Evolutionary conservation across 2,797 vertebrate species (phyloP).

Genomic region (Vultur gryphus): DNA sequence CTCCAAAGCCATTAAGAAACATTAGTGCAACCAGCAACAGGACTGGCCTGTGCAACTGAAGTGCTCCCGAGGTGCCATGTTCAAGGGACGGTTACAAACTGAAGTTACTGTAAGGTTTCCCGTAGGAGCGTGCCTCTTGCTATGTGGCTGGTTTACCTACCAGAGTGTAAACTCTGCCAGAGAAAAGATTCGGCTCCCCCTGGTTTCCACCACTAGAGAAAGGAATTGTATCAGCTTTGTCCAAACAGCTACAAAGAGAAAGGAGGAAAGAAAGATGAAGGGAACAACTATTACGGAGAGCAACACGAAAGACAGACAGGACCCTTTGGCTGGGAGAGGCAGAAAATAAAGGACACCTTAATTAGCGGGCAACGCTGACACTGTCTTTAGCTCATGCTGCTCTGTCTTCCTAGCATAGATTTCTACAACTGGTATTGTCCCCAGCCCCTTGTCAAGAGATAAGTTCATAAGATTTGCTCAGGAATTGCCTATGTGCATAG

Average conservation of each 20-base stretch:
- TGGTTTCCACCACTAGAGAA: neutral
- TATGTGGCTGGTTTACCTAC: neutral
- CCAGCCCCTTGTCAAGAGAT: neutral
- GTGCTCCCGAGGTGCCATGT: rapidly evolving
- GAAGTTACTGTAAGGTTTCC: neutral
- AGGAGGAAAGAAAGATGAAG: neutral
- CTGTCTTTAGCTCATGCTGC: neutral
- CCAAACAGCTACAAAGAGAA: neutral
- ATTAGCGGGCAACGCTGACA: neutral
- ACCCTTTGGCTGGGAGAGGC: neutral
- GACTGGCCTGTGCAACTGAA: neutral
- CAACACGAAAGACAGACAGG: neutral
- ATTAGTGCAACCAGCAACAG: neutral
- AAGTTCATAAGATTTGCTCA: neutral
- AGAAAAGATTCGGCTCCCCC: neutral
- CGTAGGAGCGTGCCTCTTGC: neutral
- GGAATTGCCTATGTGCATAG: neutral
- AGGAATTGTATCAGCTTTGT: neutral
- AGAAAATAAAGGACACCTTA: neutral
- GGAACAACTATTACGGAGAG: neutral
- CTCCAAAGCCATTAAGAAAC: neutral
- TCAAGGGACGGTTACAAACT: neutral
- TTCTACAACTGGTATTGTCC: neutral
- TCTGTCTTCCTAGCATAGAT: neutral
- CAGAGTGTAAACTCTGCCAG: neutral